Conservation (phyloP, 2,888 invertebrate species). For the Brenthis daphne region DNA sequence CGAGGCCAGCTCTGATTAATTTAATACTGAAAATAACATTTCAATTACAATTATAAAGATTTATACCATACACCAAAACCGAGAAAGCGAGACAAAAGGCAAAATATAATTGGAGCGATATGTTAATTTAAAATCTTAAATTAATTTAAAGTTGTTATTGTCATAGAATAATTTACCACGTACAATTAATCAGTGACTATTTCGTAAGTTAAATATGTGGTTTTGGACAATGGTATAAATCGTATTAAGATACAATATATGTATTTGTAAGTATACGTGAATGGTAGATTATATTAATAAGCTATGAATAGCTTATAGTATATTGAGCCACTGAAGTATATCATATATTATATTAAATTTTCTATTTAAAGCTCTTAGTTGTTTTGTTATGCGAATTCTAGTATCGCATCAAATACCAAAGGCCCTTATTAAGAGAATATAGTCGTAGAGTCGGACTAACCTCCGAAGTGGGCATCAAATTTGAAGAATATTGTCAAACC, state of each 20-base stretch:
- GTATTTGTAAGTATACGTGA: constrained; percentile 63
- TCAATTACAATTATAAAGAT: constrained; percentile 41
- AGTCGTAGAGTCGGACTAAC: constrained; percentile 45
- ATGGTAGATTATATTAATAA: constrained; percentile 66
- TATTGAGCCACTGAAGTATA: constrained; percentile 80
- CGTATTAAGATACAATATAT: constrained; percentile 46
- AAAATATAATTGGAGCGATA: constrained; percentile 40
- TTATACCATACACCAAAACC: constrained; percentile 68
- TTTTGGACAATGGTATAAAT: constrained; percentile 67
- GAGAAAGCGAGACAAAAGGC: constrained; percentile 47
- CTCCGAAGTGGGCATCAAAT: constrained; percentile 53
- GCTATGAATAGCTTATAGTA: constrained; percentile 77
- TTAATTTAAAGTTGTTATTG: constrained; percentile 51
- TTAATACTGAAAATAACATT: constrained; percentile 52
- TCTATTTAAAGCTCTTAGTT: constrained; percentile 83
- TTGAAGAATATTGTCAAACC: constrained; percentile 49
- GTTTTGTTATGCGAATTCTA: constrained; percentile 69
- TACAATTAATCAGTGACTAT: constrained; percentile 43
- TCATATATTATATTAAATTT: constrained; percentile 76
- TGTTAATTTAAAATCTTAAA: constrained; percentile 44
- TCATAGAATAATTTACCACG: constrained; percentile 52
- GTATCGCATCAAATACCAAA: constrained; percentile 70
- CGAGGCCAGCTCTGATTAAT: constrained; percentile 60
- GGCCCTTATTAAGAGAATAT: constrained; percentile 48
- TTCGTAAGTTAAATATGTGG: constrained; percentile 51